Evolutionary conservation across 2,888 invertebrate species (phyloP).

Genomic region (Cyrtodaria siliqua): DNA sequence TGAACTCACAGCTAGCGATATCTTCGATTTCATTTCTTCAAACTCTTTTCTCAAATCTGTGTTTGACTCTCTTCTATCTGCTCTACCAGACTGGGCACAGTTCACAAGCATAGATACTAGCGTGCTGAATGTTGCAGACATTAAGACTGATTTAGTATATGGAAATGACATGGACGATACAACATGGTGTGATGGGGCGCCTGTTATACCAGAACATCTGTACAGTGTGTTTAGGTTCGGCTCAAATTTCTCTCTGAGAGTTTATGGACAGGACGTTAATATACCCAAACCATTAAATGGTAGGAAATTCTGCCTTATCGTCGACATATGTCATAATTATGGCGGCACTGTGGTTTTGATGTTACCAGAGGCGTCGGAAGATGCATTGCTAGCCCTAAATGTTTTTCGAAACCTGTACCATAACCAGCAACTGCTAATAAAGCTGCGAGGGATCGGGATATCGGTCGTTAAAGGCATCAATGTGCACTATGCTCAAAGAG

Average conservation of each 20-base stretch:
- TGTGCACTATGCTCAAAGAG: neutral
- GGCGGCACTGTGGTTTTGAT: conserved; percentile 29
- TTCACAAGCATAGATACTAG: neutral
- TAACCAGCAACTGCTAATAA: neutral
- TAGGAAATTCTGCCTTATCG: conserved; percentile 26
- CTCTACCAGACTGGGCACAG: conserved; percentile 21
- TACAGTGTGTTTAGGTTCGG: too few relatives aligned
- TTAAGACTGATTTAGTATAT: conserved; percentile 15
- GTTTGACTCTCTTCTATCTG: neutral
- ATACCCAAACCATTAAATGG: conserved; percentile 9
- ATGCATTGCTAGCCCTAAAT: neutral
- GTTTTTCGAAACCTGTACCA: neutral
- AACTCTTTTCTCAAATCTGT: conserved; percentile 13
- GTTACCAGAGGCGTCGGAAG: conserved; percentile 21
- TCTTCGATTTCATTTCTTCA: conserved; percentile 8
- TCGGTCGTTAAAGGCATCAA: conserved; percentile 8
- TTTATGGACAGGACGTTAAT: neutral
- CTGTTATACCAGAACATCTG: too few relatives aligned
- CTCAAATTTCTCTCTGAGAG: conserved; percentile 1
- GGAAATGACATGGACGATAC: too few relatives aligned
- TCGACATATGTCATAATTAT: too few relatives aligned
- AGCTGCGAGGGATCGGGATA: conserved; percentile 4
- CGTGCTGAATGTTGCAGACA: neutral
- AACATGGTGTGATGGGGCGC: too few relatives aligned
- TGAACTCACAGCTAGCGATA: conserved; percentile 2